Evolutionary conservation across 2,113 vertebrate species (phyloP).

Genomic region (Campylorhamphus procurvoides): DNA sequence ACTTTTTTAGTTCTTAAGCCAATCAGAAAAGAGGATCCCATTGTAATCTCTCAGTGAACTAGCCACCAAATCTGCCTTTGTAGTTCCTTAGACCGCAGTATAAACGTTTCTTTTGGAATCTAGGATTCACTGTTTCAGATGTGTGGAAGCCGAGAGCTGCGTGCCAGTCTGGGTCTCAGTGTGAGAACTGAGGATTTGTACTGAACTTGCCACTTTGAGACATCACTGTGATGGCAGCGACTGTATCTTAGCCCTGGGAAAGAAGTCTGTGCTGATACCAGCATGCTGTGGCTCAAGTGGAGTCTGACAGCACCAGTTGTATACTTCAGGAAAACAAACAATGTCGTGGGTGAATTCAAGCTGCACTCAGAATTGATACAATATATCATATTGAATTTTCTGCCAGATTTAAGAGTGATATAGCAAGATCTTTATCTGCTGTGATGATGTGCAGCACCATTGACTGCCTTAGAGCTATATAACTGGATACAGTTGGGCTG

Average conservation of each 20-base stretch:
- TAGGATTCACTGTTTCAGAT: neutral
- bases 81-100: neutral
- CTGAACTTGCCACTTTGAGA: neutral
- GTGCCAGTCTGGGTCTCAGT: neutral
- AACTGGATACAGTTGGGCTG: neutral
- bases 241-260: neutral
- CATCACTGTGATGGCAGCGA: neutral
- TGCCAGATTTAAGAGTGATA: slow-evolving; percentile 4
- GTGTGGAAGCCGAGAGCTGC: neutral
- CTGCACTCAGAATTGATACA: neutral
- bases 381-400: slow-evolving; percentile 26
- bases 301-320: neutral
- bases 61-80: neutral
- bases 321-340: slow-evolving; percentile 21
- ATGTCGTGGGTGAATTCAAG: neutral
- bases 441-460: neutral
- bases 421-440: neutral
- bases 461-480: neutral
- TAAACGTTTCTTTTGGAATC: neutral
- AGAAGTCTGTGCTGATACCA: neutral
- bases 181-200: neutral
- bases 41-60: neutral
- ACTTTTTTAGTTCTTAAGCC: neutral
- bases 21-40: neutral
- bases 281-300: neutral